Percentiles rank a stretch among this genome's conserved stretches.
phyloP scores from a whole-genome alignment of 2,113 vertebrate species.

The Psettodes erumei region DNA sequence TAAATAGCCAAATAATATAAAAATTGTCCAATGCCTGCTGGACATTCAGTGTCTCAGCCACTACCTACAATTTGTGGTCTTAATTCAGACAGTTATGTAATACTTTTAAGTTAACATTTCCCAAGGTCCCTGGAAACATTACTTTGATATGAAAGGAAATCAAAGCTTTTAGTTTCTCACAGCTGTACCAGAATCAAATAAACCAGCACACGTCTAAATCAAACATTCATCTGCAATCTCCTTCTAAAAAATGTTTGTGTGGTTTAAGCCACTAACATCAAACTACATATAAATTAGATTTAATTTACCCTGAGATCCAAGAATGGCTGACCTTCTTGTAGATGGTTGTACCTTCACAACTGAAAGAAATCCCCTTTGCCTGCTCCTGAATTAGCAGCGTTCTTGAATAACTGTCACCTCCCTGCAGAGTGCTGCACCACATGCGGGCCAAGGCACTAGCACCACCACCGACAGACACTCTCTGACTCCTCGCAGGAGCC shows the following conservation, averaged over 20 bases:
- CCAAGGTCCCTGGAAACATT: not conserved
- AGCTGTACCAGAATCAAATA: not conserved
- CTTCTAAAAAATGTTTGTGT: not conserved
- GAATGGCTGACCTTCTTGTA: not conserved
- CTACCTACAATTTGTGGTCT: not conserved
- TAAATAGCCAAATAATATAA: constrained; percentile 1
- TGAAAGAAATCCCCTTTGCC: not conserved
- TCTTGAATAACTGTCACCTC: constrained; percentile 8
- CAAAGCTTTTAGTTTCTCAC: not conserved
- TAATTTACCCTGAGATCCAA: constrained; percentile 8
- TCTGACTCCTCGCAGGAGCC: not conserved
- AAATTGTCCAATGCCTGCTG: not conserved
- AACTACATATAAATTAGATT: not conserved
- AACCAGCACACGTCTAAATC: not conserved
- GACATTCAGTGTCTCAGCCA: not conserved
- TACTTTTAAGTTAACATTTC: constrained; percentile 11
- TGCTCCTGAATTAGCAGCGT: not conserved
- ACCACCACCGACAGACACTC: constrained; percentile 9
- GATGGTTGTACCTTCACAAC: not conserved
- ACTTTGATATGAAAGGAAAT: constrained; percentile 2
- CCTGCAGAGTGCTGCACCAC: constrained; percentile 18
- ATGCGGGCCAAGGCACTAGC: not conserved
- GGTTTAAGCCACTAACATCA: not conserved
- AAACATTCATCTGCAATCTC: not conserved
- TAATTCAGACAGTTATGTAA: not conserved